Percentiles rank a stretch among this genome's conserved stretches.
Conservation (phyloP, 2,888 invertebrate genomes). For the Cheilosia pagana region DNA sequence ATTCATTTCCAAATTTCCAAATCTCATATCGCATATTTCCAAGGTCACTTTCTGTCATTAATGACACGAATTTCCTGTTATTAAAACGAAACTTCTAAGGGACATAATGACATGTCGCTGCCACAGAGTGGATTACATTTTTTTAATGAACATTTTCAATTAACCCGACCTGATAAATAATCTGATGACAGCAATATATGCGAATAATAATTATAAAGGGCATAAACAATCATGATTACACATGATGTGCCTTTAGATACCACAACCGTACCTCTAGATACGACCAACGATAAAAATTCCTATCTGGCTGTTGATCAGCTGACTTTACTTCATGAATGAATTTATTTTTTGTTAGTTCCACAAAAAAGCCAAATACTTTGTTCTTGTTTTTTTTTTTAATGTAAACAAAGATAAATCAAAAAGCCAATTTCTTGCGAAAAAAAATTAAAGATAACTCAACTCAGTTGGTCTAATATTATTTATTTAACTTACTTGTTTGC, state of each 20-base stretch:
- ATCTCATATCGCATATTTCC: too few species aligned
- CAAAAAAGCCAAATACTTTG: too few species aligned
- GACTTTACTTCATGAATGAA: too few species aligned
- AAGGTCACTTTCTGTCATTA: too few species aligned
- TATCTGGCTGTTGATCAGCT: too few species aligned
- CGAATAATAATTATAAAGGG: conserved; percentile 35
- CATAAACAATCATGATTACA: neutral
- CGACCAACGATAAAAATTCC: too few species aligned
- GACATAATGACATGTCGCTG: conserved; percentile 17
- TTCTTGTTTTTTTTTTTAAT: too few species aligned
- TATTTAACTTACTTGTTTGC: conserved; percentile 3
- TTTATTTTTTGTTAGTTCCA: too few species aligned
- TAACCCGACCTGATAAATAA: conserved; percentile 10
- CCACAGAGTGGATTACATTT: conserved; percentile 50
- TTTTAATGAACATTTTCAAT: conserved; percentile 45
- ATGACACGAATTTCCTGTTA: too few species aligned
- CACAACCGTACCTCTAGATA: too few species aligned
- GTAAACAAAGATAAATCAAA: neutral
- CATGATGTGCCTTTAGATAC: neutral
- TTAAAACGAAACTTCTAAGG: conserved; percentile 14
- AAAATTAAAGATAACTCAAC: neutral
- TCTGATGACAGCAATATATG: conserved; percentile 49
- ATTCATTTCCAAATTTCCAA: too few species aligned
- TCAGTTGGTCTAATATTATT: conserved; percentile 23
- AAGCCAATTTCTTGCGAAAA: neutral